Evolutionary conservation across 2,797 vertebrate genomes (phyloP).

Genomic region (Phrynocephalus vlangalii): DNA sequence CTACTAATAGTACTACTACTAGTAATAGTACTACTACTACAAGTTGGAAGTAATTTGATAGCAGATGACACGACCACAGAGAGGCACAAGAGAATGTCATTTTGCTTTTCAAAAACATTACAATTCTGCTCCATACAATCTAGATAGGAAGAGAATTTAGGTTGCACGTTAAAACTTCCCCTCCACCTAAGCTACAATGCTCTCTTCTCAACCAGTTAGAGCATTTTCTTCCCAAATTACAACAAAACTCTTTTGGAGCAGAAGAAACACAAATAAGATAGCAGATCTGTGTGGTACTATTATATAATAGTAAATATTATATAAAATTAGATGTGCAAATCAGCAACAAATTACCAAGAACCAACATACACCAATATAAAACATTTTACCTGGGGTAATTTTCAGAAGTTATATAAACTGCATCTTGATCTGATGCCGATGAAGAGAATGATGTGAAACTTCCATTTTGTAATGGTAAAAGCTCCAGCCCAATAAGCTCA

Average conservation of each 20-base stretch:
- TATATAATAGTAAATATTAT: neutral
- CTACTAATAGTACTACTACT: no score
- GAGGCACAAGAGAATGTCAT: neutral
- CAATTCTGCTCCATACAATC: neutral
- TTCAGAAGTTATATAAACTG: conserved; percentile 91
- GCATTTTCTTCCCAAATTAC: neutral
- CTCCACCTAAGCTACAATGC: no score
- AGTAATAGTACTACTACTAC: no score
- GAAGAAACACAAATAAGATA: neutral
- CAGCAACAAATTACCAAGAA: conserved; percentile 6
- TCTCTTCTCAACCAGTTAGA: neutral
- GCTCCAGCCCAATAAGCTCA: conserved; percentile 94
- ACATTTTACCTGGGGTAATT: conserved; percentile 91
- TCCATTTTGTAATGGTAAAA: conserved; percentile 92
- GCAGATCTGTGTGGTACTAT: neutral
- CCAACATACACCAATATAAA: neutral
- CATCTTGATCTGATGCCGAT: conserved; percentile 91
- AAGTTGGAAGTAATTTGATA: no score
- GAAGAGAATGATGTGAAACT: conserved; percentile 91
- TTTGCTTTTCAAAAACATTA: neutral
- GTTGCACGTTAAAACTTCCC: neutral
- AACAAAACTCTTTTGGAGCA: neutral
- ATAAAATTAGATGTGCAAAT: neutral
- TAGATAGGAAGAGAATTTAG: no score
- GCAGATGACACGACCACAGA: no score